Evolutionary conservation across 1,140 invertebrate genomes (phyloP), one percentile per base, ranked within the genome.

Genomic region (Pissodes strobi): DNA sequence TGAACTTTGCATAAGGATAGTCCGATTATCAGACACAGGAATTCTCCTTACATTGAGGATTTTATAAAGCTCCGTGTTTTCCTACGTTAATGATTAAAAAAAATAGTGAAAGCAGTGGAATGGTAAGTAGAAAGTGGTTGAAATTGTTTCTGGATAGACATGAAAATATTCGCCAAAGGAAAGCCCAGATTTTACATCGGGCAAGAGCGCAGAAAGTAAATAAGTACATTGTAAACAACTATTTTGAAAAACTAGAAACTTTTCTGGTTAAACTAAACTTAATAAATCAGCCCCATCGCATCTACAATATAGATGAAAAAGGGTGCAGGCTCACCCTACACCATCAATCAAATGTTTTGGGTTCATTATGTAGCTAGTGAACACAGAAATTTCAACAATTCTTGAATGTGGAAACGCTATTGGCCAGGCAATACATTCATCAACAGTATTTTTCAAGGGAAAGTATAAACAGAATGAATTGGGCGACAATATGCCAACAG

Each of bases 251-350:
- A 67, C 55, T 76, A 21, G 48, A 70, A 48, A 25, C 43, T 22
- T 30, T 77, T 56, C 53, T 73, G 10, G 38, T 38, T n/a, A 64
- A 69, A 43, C 58, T 68, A 13, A 49, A 74, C 30, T 45, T 80
- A 21, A 46, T 60, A 17, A 49, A 75, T 52, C 62, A 64, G 43
- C 73, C 74, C 27, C 46, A 73, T 21, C 60, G 45, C 10, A 74
- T 80, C 18, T 79, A 69, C 59, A 80, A 80, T 60, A 71, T 80
- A 59, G 79, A 80, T 69, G 77, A 81, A 67, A 81, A 80, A 57
- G 77, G 74, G 0, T 77, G 77, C 63, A 67, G 70, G 1, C 48
- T 79, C 17, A 74, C 70, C 8, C 6, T 80, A 8, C 77, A 81
- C 51, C 56, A 79, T 13, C 70, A 76, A 51, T 72, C 66, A 61